A percentile compares a stretch with the other conserved stretches of the same genome.
phyloP scores from a whole-genome alignment of 2,797 vertebrate genomes.

The Lepilemur ruficaudatus region DNA sequence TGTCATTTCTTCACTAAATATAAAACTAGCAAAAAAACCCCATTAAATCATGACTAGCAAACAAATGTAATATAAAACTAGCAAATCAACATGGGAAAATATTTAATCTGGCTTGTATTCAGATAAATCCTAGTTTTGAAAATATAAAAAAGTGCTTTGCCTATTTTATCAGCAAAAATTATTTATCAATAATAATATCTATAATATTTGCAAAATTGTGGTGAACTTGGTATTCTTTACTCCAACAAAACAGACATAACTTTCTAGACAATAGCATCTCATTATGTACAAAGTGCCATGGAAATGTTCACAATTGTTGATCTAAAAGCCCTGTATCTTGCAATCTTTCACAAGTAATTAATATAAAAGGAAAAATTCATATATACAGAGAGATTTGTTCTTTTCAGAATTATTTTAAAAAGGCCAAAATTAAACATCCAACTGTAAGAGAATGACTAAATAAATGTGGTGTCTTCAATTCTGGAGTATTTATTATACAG shows the following conservation, averaged over 20 bases:
- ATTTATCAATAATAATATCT: neutral
- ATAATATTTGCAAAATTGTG: neutral
- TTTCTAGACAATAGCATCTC: neutral
- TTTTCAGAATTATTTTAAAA: neutral
- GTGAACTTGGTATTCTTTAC: neutral
- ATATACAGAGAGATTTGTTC: neutral
- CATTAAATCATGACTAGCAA: neutral
- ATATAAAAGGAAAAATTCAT: conserved; percentile 12
- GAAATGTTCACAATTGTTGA: neutral
- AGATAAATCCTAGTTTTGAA: conserved; percentile 1
- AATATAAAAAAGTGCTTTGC: neutral
- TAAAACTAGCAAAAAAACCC: neutral
- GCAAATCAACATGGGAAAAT: neutral
- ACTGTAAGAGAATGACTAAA: neutral
- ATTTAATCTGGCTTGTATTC: neutral
- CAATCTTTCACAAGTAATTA: neutral
- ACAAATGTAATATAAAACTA: neutral
- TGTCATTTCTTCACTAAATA: neutral
- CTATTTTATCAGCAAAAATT: conserved; percentile 7
- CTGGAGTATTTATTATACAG: neutral
- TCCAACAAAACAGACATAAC: neutral
- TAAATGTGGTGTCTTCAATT: neutral
- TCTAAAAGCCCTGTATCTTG: neutral
- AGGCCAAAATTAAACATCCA: neutral
- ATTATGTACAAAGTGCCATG: neutral